Conservation (phyloP, 2,113 vertebrate species). For the Sapayoa aenigma region DNA sequence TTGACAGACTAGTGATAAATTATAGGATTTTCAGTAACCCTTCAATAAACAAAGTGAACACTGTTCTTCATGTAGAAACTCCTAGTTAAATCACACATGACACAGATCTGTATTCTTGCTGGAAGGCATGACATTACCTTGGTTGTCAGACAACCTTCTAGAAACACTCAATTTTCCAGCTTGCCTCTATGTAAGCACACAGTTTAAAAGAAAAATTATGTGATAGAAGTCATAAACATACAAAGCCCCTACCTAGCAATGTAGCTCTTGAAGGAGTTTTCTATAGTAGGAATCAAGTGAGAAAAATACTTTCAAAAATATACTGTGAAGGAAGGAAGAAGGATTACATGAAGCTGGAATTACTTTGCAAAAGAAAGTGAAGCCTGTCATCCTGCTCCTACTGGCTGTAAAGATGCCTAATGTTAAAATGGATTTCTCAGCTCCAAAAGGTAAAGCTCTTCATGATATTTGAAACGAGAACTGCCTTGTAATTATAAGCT, state of each 20-base stretch:
- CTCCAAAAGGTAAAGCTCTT: background rate
- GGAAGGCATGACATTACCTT: slow-evolving; percentile 57
- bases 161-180: slow-evolving; percentile 49
- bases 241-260: background rate
- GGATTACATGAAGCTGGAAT: background rate
- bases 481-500: background rate
- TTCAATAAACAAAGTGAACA: slow-evolving; percentile 68
- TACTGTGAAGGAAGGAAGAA: slow-evolving; percentile 6
- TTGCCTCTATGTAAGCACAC: slow-evolving; percentile 1
- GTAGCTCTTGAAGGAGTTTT: slow-evolving; percentile 28
- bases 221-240: slow-evolving; percentile 46
- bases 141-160: slow-evolving; percentile 38
- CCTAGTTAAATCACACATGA: slow-evolving; percentile 39
- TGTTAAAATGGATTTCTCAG: background rate
- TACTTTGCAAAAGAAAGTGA: background rate
- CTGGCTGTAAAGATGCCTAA: background rate
- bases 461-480: background rate
- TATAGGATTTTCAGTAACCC: slow-evolving; percentile 71
- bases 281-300: background rate
- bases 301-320: slow-evolving; percentile 35
- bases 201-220: slow-evolving; percentile 59
- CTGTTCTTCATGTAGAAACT: slow-evolving; percentile 54
- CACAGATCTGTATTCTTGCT: slow-evolving; percentile 37
- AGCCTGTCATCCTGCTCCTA: background rate
- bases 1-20: slow-evolving; percentile 65